phyloP scores from a whole-genome alignment of 2,888 invertebrate species.

The Argynnis bischoffii region DNA sequence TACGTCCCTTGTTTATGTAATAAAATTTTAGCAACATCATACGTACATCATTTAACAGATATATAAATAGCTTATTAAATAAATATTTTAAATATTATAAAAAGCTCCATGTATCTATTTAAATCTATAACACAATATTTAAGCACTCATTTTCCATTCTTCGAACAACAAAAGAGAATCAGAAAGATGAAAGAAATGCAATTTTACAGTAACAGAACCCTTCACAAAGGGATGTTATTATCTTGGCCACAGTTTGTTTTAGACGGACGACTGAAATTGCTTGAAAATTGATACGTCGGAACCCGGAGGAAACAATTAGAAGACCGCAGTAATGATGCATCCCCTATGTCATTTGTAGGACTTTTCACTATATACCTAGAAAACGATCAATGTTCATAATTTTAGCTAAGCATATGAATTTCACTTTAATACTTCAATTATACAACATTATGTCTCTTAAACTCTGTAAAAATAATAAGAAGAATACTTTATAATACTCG shows the following conservation, averaged over 20 bases:
- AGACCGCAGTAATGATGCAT: conserved; percentile 54
- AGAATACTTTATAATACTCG: too few species aligned
- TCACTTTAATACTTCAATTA: conserved; percentile 9
- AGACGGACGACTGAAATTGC: conserved; percentile 51
- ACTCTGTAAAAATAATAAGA: too few species aligned
- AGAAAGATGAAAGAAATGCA: conserved; percentile 31
- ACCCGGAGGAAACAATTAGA: conserved; percentile 67
- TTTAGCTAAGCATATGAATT: not conserved
- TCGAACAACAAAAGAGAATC: conserved; percentile 7
- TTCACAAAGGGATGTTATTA: conserved; percentile 36
- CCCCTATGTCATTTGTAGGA: conserved; percentile 28
- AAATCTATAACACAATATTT: conserved; percentile 1
- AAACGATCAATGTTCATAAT: conserved; percentile 5
- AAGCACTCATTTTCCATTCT: not conserved
- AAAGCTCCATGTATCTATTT: not conserved
- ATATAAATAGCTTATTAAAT: not conserved
- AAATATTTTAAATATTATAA: not conserved
- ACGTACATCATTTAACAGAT: too few species aligned
- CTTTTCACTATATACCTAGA: conserved; percentile 16
- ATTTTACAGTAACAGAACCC: conserved; percentile 31
- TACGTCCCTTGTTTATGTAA: too few species aligned
- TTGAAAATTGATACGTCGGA: conserved; percentile 68
- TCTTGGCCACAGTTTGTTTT: conserved; percentile 29
- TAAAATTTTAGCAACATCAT: too few species aligned
- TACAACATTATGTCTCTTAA: not conserved